Evolutionary conservation across 2,888 invertebrate genomes (phyloP).

Genomic region (Drosophila pegasa): DNA sequence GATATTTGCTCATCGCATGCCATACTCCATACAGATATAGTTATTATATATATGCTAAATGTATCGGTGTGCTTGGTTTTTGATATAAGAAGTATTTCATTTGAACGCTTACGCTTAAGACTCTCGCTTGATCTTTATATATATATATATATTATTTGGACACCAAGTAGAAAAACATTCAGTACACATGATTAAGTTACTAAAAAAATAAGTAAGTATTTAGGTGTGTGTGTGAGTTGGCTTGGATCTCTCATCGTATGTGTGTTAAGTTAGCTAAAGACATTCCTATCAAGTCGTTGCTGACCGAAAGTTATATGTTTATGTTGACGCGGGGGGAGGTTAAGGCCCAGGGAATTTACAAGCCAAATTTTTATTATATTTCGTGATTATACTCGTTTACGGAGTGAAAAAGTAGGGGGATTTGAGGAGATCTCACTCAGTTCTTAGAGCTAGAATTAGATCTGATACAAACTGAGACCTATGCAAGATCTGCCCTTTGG

Average conservation of each 20-base stretch:
- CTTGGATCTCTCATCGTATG: conserved; percentile 21
- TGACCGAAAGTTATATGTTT: conserved; percentile 41
- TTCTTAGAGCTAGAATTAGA: not conserved
- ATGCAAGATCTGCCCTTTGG: not conserved
- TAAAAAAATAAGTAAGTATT: conserved; percentile 25
- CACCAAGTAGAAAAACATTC: conserved; percentile 72
- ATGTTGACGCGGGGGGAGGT: conserved; percentile 25
- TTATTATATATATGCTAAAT: conserved; percentile 60
- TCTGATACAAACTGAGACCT: not conserved
- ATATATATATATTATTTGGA: conserved; percentile 34
- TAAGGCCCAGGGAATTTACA: conserved; percentile 54
- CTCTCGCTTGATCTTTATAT: conserved; percentile 23
- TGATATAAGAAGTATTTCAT: conserved; percentile 67
- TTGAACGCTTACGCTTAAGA: conserved; percentile 48
- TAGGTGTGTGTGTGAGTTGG: conserved; percentile 16
- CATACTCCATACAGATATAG: conserved; percentile 20
- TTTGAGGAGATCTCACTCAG: not conserved
- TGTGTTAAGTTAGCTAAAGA: conserved; percentile 19
- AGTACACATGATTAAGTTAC: conserved; percentile 64
- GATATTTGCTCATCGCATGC: conserved; percentile 41
- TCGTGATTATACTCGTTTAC: conserved; percentile 1
- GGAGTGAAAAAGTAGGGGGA: not conserved
- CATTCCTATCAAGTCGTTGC: conserved; percentile 42
- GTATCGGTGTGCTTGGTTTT: conserved; percentile 79
- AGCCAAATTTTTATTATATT: conserved; percentile 7